Evolutionary conservation across 92 coral and sea anemone genomes (phyloP).

Genomic region (Metridium senile): DNA sequence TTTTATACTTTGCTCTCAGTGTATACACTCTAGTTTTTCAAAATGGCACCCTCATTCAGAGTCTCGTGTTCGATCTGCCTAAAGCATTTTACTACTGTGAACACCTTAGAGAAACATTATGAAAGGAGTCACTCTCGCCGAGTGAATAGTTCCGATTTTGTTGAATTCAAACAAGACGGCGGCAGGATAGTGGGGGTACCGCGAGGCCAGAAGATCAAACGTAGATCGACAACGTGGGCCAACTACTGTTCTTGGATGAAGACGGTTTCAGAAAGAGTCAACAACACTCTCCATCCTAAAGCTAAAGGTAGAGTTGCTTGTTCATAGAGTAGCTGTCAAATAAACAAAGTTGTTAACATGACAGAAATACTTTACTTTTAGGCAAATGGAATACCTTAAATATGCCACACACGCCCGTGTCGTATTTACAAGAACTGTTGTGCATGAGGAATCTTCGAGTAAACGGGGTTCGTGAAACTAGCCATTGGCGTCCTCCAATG

Average conservation of each 20-base stretch:
- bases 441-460: neutral
- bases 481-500: slow-evolving; percentile 22
- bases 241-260: neutral
- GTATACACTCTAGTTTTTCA: no score
- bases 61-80: no score
- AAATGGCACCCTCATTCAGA: no score
- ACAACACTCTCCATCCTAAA: slow-evolving; percentile 11
- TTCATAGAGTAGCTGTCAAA: neutral
- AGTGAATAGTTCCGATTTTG: no score
- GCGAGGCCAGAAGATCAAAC: neutral
- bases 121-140: no score
- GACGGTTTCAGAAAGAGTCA: neutral
- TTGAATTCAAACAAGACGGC: no score
- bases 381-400: neutral
- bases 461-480: slow-evolving; percentile 1
- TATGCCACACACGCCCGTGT: neutral
- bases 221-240: neutral
- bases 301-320: slow-evolving; percentile 15
- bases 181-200: neutral
- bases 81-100: no score
- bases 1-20: no score
- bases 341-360: no score
- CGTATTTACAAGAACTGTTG: neutral
- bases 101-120: no score
- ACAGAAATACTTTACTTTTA: no score